Evolutionary conservation across 2,113 vertebrate species (phyloP), one percentile per base, ranked within the genome.

Genomic region (Salvator merianae): DNA sequence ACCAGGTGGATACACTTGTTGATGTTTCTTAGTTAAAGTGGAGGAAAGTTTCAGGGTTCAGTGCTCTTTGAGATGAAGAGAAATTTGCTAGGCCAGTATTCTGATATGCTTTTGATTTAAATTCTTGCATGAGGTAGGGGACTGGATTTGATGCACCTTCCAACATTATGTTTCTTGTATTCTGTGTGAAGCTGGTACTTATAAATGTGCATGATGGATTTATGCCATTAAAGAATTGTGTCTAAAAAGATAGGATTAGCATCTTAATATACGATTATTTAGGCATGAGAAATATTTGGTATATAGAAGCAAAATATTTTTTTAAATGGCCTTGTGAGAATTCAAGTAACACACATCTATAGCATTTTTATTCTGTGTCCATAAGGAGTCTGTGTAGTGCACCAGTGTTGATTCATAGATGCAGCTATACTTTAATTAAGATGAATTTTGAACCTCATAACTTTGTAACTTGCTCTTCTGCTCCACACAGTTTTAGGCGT

Each of bases 401-500:
- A 43, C 16, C 20, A 86, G 28, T 38, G 88, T 88, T 88, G 59
- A 80, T 89, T 90, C 81, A 91, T 92, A 93, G 88, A 81, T 81
- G 63, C 79, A 50, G 68, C 81, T 83, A 83, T 86, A 66, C 59
- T 90, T 88, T 0, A 83, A 72, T 88, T 88, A 89, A 87, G 79
- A 90, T 90, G 81, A 77, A 85, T 92, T 81, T 89, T 89, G 82
- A 84, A 84, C 24, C 68, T 90, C 47, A 77, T 79, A 88, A 86
- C 77, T 92, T 94, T 86, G 87, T 81, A 90, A 79, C 26, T 83
- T 94, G 55, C 84, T 84, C 93, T 84, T 84, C 77, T 92, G 88
- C 93, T 91, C 90, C 91, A 89, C 88, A 93, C 63, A 89, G 81
- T 91, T 91, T 93, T 86, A 94, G 90, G 80, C 79, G 47, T 93